phyloP scores from a whole-genome alignment of 2,797 vertebrate genomes.

The Enteromius thamalakanensis region DNA sequence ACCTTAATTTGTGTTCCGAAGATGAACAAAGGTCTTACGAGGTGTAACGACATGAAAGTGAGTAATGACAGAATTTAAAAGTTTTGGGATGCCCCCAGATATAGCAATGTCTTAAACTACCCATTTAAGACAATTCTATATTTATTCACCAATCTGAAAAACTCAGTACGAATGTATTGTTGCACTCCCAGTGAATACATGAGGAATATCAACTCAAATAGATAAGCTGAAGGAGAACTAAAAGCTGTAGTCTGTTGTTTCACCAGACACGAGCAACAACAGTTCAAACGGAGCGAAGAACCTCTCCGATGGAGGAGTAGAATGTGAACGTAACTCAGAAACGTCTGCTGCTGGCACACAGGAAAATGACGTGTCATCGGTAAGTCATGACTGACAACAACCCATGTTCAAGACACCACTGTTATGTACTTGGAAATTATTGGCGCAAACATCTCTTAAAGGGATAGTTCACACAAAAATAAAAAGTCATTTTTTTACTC shows the following conservation, averaged over 20 bases:
- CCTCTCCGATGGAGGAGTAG: slow-evolving; percentile 46
- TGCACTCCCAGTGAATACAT: slow-evolving; percentile 20
- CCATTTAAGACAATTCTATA: neutral
- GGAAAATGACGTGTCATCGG: slow-evolving; percentile 30
- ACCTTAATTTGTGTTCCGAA: too few relatives aligned
- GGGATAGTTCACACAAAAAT: neutral
- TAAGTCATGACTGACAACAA: slow-evolving; percentile 17
- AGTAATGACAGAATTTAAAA: too few relatives aligned
- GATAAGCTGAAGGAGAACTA: neutral
- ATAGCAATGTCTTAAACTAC: too few relatives aligned
- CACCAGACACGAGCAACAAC: slow-evolving; percentile 63
- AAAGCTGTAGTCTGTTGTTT: slow-evolving; percentile 1
- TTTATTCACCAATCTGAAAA: neutral
- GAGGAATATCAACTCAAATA: neutral
- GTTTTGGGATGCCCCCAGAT: too few relatives aligned
- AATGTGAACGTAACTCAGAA: slow-evolving; percentile 47
- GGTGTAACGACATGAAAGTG: too few relatives aligned
- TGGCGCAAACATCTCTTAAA: neutral
- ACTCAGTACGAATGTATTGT: neutral
- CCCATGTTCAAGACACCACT: neutral
- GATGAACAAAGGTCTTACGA: too few relatives aligned
- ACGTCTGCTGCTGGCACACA: slow-evolving; percentile 52
- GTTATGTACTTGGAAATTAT: neutral
- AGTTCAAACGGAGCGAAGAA: slow-evolving; percentile 81
- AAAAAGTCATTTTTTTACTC: neutral